Base-by-base conservation (phyloP, 1,140 invertebrate species). In the Callitettix versicolor region DNA sequence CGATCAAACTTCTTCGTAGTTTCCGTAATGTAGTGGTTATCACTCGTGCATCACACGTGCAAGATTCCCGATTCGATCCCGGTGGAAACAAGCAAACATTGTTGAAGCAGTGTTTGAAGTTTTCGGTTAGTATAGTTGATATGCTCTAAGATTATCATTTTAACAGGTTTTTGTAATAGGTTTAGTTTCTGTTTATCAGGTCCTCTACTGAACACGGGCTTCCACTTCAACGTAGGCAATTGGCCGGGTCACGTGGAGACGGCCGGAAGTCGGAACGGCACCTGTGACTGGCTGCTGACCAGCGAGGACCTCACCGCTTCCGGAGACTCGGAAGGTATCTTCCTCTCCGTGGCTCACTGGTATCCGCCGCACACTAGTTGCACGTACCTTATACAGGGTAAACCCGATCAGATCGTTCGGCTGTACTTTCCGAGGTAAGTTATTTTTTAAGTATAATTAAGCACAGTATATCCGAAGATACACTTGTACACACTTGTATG, bases 181-280 rank as follows among this genome's bases (percentile, higher is more conserved):
- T n/a, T n/a, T n/a, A n/a, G 3, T 41, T 41, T 20, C 3, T 20
- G 7, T 49, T 30, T 51, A 58, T 12, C 59, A 81, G 86, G 90
- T 14, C 90, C 90, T 0, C 69, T 94, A 12, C 73, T 94, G 11
- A 92, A 91, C 67, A 92, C 89, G 0, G 90, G 90, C 1, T 94
- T 94, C 66, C 88, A 92, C 67, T 93, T 94, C 73, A 92, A 91
- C 70, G 89, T 92, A 18, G 89, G 88, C 44, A 91, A 90, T 68
- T 91, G 88, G 88, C 88, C 89, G 1, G 89, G 88, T 2, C 86
- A 91, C 66, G 86, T 91, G 50, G 86, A 93, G 61, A 88, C 87
- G 0, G 83, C 85, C 1, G 88, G 88, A 0, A 84, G 55, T 1
- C 80, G 82, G 58, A 88, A 90, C 54, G 88, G 85, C 5, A 87